Percentiles rank a stretch among this genome's conserved stretches.
Evolutionary conservation across 1,140 invertebrate species (phyloP).

Genomic region (Hypothenemus hampei): DNA sequence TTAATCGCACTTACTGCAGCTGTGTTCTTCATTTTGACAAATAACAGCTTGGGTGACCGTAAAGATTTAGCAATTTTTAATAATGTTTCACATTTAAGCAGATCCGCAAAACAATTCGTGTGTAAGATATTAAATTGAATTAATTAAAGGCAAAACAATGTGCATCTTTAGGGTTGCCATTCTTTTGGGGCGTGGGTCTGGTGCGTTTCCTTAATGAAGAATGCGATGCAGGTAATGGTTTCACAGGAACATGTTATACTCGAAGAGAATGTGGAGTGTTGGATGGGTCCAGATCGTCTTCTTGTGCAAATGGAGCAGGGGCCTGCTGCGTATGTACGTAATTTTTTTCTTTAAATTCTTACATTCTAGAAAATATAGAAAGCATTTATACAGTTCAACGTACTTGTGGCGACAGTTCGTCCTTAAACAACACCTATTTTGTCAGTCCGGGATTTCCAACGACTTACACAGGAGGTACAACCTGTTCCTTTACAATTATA

Average conservation of each 20-base stretch:
- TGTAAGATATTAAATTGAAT: background rate
- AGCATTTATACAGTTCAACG: constrained; percentile 59
- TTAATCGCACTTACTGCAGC: background rate
- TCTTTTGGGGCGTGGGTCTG: constrained; percentile 49
- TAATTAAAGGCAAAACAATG: background rate
- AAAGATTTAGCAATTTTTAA: background rate
- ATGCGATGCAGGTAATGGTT: constrained; percentile 57
- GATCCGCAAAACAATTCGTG: background rate
- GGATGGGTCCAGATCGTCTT: constrained; percentile 62
- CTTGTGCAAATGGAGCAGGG: constrained; percentile 61
- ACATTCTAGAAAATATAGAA: background rate
- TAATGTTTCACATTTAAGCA: background rate
- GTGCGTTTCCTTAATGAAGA: constrained; percentile 65
- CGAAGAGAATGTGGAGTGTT: constrained; percentile 65
- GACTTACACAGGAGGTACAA: constrained; percentile 58
- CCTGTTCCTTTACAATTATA: constrained; percentile 64
- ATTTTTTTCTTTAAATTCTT: background rate
- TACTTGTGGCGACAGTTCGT: constrained; percentile 61
- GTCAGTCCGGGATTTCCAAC: constrained; percentile 67
- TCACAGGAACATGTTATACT: constrained; percentile 71
- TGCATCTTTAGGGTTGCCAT: constrained; percentile 9
- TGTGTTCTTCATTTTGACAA: background rate
- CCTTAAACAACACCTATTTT: constrained; percentile 78
- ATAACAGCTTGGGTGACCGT: background rate
- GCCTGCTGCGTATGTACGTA: constrained; percentile 76